A percentile compares a stretch with the other conserved stretches of the same genome.
phyloP scores from a whole-genome alignment of 1,140 invertebrate species.

The Drosophila trapezifrons region DNA sequence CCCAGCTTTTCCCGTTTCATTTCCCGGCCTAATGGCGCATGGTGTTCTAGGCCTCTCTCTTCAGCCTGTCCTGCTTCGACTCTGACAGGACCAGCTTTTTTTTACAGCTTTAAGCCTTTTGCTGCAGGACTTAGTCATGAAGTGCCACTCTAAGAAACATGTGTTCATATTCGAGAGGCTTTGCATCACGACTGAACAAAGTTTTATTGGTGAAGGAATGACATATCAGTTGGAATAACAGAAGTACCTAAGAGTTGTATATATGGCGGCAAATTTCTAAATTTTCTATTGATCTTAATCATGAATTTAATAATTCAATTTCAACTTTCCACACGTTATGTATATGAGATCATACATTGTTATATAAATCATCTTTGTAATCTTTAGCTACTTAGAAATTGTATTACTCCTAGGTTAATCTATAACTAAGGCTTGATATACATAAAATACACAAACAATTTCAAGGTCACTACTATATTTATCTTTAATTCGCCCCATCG shows the following conservation, averaged over 20 bases:
- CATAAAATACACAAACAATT: background rate
- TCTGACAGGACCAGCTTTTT: conserved; percentile 12
- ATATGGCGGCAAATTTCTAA: too few relatives aligned
- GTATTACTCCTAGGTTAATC: too few relatives aligned
- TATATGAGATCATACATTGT: too few relatives aligned
- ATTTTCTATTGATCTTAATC: too few relatives aligned
- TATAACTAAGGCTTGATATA: background rate
- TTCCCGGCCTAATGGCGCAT: conserved; percentile 50
- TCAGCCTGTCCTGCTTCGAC: background rate
- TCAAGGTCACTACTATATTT: conserved; percentile 7
- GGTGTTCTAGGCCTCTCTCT: conserved; percentile 37
- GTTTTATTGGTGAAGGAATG: conserved; percentile 2
- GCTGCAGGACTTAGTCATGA: conserved; percentile 10
- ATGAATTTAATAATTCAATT: too few relatives aligned
- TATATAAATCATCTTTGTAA: too few relatives aligned
- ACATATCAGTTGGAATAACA: background rate
- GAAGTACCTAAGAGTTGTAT: too few relatives aligned
- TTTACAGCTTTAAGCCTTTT: conserved; percentile 24
- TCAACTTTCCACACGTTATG: too few relatives aligned
- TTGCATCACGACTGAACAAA: background rate
- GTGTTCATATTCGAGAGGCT: conserved; percentile 25
- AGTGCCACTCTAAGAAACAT: conserved; percentile 29
- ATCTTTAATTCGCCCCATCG: conserved; percentile 12
- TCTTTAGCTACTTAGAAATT: too few relatives aligned
- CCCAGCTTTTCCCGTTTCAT: conserved; percentile 27